phyloP scores from a whole-genome alignment of 2,113 vertebrate species.

The Salvator merianae region DNA sequence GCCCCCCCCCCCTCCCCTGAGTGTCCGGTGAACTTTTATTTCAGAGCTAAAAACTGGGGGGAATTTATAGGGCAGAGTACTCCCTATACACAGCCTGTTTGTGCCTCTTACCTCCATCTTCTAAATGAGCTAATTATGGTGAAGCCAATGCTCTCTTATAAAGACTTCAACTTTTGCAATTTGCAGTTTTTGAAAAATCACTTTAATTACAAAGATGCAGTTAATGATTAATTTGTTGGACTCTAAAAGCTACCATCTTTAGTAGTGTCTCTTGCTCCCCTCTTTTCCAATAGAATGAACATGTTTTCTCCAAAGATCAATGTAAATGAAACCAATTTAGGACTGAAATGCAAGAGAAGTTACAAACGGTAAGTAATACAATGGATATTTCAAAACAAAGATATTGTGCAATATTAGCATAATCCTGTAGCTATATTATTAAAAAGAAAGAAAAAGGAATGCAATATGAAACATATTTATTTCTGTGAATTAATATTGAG shows the following conservation, averaged over 20 bases:
- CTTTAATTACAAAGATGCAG: not conserved
- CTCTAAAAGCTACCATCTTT: not conserved
- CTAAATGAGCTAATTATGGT: too few species aligned
- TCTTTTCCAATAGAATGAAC: slow-evolving; percentile 64
- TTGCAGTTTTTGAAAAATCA: not conserved
- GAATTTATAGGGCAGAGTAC: too few species aligned
- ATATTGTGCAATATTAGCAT: not conserved
- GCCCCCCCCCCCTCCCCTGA: too few species aligned
- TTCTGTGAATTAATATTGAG: not conserved
- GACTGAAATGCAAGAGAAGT: slow-evolving; percentile 51
- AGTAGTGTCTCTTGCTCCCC: not conserved
- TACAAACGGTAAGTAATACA: slow-evolving; percentile 69
- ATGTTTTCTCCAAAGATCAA: slow-evolving; percentile 84
- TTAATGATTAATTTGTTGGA: not conserved
- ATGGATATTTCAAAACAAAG: not conserved
- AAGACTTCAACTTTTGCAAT: not conserved
- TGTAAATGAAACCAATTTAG: slow-evolving; percentile 58
- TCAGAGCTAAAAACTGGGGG: too few species aligned
- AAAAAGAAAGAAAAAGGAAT: not conserved
- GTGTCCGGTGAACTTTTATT: too few species aligned
- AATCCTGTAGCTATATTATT: not conserved
- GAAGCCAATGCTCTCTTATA: not conserved
- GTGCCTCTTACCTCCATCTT: too few species aligned
- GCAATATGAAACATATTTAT: not conserved
- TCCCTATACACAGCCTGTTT: too few species aligned